Base-by-base conservation (phyloP, 2,797 vertebrate species). In the Simalia tracyae region DNA sequence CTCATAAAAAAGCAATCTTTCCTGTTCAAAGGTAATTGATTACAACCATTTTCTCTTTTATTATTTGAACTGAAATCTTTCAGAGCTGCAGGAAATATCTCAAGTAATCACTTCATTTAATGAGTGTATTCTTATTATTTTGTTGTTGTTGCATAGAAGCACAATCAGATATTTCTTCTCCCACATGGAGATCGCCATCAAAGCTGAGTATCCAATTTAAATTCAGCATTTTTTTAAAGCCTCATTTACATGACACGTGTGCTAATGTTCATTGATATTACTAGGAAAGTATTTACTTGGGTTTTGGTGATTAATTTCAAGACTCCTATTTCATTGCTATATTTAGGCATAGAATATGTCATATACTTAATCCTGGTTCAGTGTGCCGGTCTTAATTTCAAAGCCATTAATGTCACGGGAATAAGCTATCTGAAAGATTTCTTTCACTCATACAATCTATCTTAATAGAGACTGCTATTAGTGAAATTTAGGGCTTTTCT, bases 201-300 rank as follows among this genome's bases (percentile, higher is more conserved):
- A 88, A 12, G 22, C 26, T 66, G 46, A 68, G 31, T 60, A 19
- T 6, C 76, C 22, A 4, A 15, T 88, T 9, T 54, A 87, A 91
- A 93, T 87, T 92, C 88, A 84, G 24, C 89, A 81, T 93, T 94
- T 91, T 46, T 66, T 28, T 4, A 2, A 63, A 50, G 42, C 4
- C 19, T 88, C 15, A 28, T 63, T 66, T 26, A n/a, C 24, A 76
- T 86, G 64, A 66, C 84, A 90, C 0, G 42, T 0, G 0, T 92
- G 15, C 46, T 22, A 46, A 56, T 11, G 31, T 90, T 1, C 0
- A 0, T 76, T 89, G 84, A 19, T 15, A 64, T 5, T 72, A 76
- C 89, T 84, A 60, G 17, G 56, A 22, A 86, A 59, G n/a, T 36
- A 59, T 86, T 86, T 86, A 59, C 85, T 86, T 86, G n/a, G 56